phyloP scores from a whole-genome alignment of 2,888 invertebrate genomes.

The Drosophila tripunctata region DNA sequence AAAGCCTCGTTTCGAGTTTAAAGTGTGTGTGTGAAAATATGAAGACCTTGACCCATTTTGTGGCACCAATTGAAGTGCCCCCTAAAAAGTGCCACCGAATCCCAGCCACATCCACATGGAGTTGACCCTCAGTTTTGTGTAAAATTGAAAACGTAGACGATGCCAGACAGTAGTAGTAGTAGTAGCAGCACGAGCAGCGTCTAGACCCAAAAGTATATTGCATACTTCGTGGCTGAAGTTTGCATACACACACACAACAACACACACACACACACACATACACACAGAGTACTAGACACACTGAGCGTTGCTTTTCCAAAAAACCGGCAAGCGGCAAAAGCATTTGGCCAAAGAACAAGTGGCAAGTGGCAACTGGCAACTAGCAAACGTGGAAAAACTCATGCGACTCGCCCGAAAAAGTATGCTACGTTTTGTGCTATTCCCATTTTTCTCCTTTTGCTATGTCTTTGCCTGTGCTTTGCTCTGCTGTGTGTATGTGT shows the following conservation, averaged over 20 bases:
- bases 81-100: not conserved
- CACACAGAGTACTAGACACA: constrained; percentile 16
- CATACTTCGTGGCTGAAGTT: constrained; percentile 73
- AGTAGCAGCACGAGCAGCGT: constrained; percentile 55
- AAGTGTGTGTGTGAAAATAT: constrained; percentile 61
- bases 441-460: constrained; percentile 27
- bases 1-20: constrained; percentile 54
- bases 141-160: constrained; percentile 57
- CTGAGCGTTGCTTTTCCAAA: constrained; percentile 36
- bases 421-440: constrained; percentile 63
- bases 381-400: constrained; percentile 68
- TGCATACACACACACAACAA: constrained; percentile 43
- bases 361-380: constrained; percentile 47
- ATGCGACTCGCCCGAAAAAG: constrained; percentile 69
- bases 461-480: constrained; percentile 35
- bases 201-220: constrained; percentile 77
- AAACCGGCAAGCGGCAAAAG: constrained; percentile 58
- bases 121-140: constrained; percentile 52
- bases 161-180: constrained; percentile 52
- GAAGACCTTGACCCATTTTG: constrained; percentile 70
- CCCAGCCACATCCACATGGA: constrained; percentile 25
- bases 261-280: constrained; percentile 1
- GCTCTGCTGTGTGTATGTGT: constrained; percentile 4
- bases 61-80: not conserved
- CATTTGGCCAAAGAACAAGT: constrained; percentile 64